phyloP scores from a whole-genome alignment of 2,888 invertebrate genomes.

The Sphinx pinastri region DNA sequence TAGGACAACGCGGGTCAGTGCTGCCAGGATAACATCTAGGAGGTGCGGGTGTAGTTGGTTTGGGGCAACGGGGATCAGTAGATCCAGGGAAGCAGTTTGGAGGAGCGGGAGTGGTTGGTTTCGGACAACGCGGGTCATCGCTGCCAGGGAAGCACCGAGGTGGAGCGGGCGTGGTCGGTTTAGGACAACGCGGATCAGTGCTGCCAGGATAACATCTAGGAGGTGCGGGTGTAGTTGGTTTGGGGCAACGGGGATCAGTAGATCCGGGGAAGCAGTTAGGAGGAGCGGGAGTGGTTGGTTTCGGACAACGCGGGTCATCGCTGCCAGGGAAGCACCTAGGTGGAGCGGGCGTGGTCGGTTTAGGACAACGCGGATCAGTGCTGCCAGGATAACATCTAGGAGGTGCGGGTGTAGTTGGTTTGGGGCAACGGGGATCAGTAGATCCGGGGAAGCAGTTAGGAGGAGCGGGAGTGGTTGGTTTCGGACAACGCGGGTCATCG shows the following conservation, averaged over 20 bases:
- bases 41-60: constrained; percentile 46
- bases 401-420: constrained; percentile 45
- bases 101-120: constrained; percentile 46
- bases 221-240: too few species aligned
- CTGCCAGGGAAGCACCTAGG: constrained; percentile 43
- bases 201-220: constrained; percentile 19
- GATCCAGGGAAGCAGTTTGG: constrained; percentile 44
- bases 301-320: constrained; percentile 29
- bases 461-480: constrained; percentile 41
- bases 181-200: constrained; percentile 45
- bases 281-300: too few species aligned
- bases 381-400: constrained; percentile 43
- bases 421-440: constrained; percentile 49
- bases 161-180: constrained; percentile 42
- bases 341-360: constrained; percentile 48
- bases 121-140: constrained; percentile 51
- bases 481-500: constrained; percentile 39
- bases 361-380: constrained; percentile 48
- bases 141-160: constrained; percentile 57
- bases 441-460: constrained; percentile 56
- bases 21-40: constrained; percentile 46
- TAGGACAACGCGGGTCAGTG: constrained; percentile 43
- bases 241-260: too few species aligned
- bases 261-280: too few species aligned
- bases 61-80: constrained; percentile 49